Evolutionary conservation across 2,888 invertebrate species (phyloP).

Genomic region (Dyspetes luteomarginatus): DNA sequence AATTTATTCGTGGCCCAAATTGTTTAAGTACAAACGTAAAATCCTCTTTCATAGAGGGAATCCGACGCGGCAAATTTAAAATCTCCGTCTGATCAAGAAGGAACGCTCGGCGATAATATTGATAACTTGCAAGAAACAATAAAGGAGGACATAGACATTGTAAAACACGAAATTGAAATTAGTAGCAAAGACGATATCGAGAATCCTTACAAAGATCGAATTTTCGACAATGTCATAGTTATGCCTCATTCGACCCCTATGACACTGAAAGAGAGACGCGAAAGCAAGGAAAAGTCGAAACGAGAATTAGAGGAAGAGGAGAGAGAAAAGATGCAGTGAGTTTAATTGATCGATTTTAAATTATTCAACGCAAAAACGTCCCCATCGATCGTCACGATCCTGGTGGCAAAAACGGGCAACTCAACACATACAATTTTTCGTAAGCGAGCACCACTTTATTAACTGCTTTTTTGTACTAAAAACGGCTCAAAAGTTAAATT

Average conservation of each 20-base stretch:
- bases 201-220: slow-evolving; percentile 68
- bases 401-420: neutral
- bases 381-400: no score
- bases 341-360: slow-evolving; percentile 68
- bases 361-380: neutral
- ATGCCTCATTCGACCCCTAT: slow-evolving; percentile 69
- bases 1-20: neutral
- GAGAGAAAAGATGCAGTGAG: slow-evolving; percentile 97
- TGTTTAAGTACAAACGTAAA: neutral
- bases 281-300: slow-evolving; percentile 89
- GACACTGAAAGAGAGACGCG: slow-evolving; percentile 81
- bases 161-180: slow-evolving; percentile 72
- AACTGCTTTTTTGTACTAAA: no score
- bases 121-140: slow-evolving; percentile 23
- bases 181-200: slow-evolving; percentile 67
- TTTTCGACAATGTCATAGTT: slow-evolving; percentile 78
- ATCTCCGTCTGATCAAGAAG: slow-evolving; percentile 73
- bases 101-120: slow-evolving; percentile 54
- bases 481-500: no score
- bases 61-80: slow-evolving; percentile 72
- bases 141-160: slow-evolving; percentile 65
- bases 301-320: slow-evolving; percentile 97
- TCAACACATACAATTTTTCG: neutral
- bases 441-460: no score
- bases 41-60: slow-evolving; percentile 66